Evolutionary conservation across 2,797 vertebrate genomes (phyloP).

Genomic region (Anas capensis): DNA sequence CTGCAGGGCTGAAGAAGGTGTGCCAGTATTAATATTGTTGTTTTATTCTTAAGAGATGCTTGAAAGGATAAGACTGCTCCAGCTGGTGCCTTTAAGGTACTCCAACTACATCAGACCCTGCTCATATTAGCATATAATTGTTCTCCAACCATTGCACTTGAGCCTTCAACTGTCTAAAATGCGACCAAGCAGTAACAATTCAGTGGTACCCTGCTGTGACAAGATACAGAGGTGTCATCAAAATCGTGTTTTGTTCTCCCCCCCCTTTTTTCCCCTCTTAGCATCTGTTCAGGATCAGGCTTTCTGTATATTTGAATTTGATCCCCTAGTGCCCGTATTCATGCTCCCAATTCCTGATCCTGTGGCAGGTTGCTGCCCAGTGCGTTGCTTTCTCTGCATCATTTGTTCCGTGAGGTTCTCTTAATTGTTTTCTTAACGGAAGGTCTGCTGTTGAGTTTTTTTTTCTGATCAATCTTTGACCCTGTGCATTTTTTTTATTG

Average conservation of each 20-base stretch:
- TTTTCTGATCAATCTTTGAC: background rate
- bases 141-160: conserved; percentile 43
- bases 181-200: background rate
- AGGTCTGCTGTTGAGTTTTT: background rate
- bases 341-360: background rate
- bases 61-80: conserved; percentile 13
- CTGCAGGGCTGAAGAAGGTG: conserved; percentile 43
- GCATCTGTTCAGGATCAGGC: conserved; percentile 11
- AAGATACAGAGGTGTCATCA: background rate
- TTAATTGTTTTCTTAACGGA: background rate
- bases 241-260: background rate
- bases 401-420: background rate
- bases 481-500: background rate
- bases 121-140: background rate
- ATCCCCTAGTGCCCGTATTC: background rate
- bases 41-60: background rate
- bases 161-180: conserved; percentile 19
- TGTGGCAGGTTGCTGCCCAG: background rate
- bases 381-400: background rate
- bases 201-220: background rate
- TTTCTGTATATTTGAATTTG: conserved; percentile 25
- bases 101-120: background rate
- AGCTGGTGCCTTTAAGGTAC: conserved; percentile 16
- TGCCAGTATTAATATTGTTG: background rate
- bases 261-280: background rate